phyloP scores from a whole-genome alignment of 2,888 invertebrate species.

The Ormyrus nitidulus region DNA sequence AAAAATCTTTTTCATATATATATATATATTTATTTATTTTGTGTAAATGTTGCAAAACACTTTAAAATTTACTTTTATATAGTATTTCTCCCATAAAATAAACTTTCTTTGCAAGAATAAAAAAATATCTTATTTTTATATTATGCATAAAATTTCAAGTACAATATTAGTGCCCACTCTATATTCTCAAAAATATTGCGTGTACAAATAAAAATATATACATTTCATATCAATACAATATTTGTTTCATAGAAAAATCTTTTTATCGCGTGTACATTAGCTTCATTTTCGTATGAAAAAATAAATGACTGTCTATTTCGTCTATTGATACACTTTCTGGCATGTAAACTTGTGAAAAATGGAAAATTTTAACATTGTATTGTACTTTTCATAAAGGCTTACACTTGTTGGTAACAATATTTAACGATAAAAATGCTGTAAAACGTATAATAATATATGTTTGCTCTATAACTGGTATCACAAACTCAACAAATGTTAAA shows the following conservation, averaged over 20 bases:
- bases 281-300: slow-evolving; percentile 19
- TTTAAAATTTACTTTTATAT: slow-evolving; percentile 15
- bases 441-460: slow-evolving; percentile 34
- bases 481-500: slow-evolving; percentile 47
- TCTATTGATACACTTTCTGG: slow-evolving; percentile 14
- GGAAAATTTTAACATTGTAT: slow-evolving; percentile 9
- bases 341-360: slow-evolving; percentile 3
- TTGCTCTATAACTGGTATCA: slow-evolving; percentile 42
- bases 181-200: slow-evolving; percentile 40
- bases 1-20: slow-evolving; percentile 36
- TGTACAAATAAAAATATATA: slow-evolving; percentile 42
- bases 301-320: slow-evolving; percentile 14
- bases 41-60: slow-evolving; percentile 13
- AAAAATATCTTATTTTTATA: slow-evolving; percentile 42
- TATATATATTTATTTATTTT: slow-evolving; percentile 26
- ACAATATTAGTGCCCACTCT: slow-evolving; percentile 42
- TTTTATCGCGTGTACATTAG: slow-evolving; percentile 1
- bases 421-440: slow-evolving; percentile 45
- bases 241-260: slow-evolving; percentile 34
- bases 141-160: slow-evolving; percentile 47
- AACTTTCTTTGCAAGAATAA: slow-evolving; percentile 24
- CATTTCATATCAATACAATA: slow-evolving; percentile 30
- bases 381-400: slow-evolving; percentile 43
- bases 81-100: slow-evolving; percentile 24
- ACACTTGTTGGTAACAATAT: slow-evolving; percentile 41